Evolutionary conservation across 2,113 vertebrate species (phyloP).

Genomic region (Oplegnathus fasciatus): DNA sequence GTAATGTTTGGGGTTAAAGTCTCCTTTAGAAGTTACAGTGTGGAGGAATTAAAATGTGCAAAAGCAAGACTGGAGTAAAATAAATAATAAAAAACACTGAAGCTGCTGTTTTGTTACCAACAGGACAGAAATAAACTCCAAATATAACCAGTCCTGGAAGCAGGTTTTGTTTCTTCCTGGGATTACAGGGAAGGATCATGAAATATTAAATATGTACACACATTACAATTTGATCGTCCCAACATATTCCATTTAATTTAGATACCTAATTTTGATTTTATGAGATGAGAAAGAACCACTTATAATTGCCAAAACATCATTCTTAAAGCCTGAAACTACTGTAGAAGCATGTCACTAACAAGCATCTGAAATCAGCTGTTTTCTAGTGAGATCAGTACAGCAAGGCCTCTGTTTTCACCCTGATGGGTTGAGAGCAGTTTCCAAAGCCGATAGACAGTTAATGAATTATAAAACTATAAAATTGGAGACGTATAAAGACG

Average conservation of each 20-base stretch:
- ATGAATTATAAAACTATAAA: background rate
- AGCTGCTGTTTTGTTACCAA: background rate
- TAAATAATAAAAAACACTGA: background rate
- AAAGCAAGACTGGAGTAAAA: background rate
- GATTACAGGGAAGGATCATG: background rate
- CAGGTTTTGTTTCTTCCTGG: background rate
- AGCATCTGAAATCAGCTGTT: constrained; percentile 5
- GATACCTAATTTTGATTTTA: background rate
- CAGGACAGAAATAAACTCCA: constrained; percentile 4
- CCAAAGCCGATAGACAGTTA: background rate
- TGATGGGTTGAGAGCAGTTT: background rate
- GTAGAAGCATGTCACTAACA: background rate
- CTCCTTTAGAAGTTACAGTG: background rate
- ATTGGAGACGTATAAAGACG: background rate
- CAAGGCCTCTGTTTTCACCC: background rate
- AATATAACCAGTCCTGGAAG: background rate
- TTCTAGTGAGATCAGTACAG: background rate
- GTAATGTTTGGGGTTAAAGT: background rate
- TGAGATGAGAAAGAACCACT: background rate
- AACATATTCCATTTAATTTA: background rate
- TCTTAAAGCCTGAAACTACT: background rate
- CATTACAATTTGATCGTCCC: background rate
- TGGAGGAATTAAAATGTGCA: background rate
- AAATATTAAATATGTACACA: constrained; percentile 7
- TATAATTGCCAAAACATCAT: background rate